Evolutionary conservation across 2,113 vertebrate species (phyloP), one percentile per base, ranked within the genome.

Genomic region (Platanista minor): DNA sequence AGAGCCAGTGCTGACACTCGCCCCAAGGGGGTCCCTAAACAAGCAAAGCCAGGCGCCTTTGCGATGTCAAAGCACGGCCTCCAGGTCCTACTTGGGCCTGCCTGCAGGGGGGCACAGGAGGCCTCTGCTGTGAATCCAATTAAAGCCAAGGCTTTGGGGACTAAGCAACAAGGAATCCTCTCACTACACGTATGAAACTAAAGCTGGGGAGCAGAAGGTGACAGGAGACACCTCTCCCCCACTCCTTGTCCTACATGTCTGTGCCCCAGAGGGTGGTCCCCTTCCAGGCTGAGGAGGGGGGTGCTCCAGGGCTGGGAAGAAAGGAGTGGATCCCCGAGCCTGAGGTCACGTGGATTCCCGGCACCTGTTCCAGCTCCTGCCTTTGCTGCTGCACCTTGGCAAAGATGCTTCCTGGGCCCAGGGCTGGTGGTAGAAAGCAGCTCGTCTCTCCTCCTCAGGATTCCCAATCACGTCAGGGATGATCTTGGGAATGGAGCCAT

Each of bases 401-500:
- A 61, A 99, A 99, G 97, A 99, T 97, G 99, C 99, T 98, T 99
- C 99, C 90, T 99, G 99, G 10, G 99, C 99, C 99, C 99, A 99
- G 49, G 99, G 99, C 43, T 99, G 99, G 77, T 99, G 99, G 98
- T 99, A 99, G 96, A 99, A 99, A 95, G 99, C 99, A 0, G 99
- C 98, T 88, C 99, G 98, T 80, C 99, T 99, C 98, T 99, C 99
- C 97, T 99, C 99, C 97, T 99, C 99, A 0, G 99, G 99, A 98
- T 99, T 99, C 92, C 99, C 99, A 1, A 99, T 99, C 95, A 99
- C 99, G 13, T 99, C 99, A 0, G 99, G 99, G 98, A 99, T 99
- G 98, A 99, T 98, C 99, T 99, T 99, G 99, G 96, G 99, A 99
- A 98, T 99, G 99, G 93, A 99, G 99, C 99, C 99, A 99, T 95